Base-by-base conservation (phyloP, 2,888 invertebrate genomes). In the Machimus rusticus region DNA sequence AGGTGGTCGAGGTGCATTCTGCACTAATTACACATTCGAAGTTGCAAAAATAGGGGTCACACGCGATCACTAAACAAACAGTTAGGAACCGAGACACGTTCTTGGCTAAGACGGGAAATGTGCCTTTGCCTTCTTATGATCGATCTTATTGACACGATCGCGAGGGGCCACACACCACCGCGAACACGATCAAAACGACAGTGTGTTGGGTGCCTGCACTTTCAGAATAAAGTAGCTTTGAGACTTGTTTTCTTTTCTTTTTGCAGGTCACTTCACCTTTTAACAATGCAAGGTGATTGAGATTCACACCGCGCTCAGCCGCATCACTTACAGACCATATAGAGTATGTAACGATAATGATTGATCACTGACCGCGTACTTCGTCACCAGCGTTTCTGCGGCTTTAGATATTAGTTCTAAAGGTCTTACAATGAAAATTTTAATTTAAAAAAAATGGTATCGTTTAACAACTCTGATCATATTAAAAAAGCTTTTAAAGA, bases 221-320 rank as follows among this genome's bases (percentile, higher is more conserved):
- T 76, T 76, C 37, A 76, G 16, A 37, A 76, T 39, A 12, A 2
- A 28, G 76, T 76, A 76, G 34, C 34, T 37, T 37, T n/a, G 76
- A 1, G 37, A 76, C n/a, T 76, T 76, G 76, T 37, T 34, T 76
- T 76, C 16, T 76, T 37, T 76, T 46, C 16, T 16, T 46, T 46
- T 76, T 34, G 16, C 76, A 37, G 76, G 76, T 76, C 76, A 76
- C 76, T 76, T 76, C 76, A 76, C 76, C 76, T 76, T 76, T 37
- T 76, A 76, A 76, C 76, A 76, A 76, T 76, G 76, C 76, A 76
- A 76, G 76, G 76, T 76, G 37, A 76, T 76, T 76, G 76, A 76
- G 76, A 76, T 76, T 76, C 76, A 76, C 76, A 76, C 14, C 76
- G 76, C 37, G 76, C 8, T 76, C 34, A 6, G 14, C 8, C 34